Evolutionary conservation across 2,797 vertebrate genomes (phyloP), one percentile per base, ranked within the genome.

Genomic region (Hafferia zeledoni): DNA sequence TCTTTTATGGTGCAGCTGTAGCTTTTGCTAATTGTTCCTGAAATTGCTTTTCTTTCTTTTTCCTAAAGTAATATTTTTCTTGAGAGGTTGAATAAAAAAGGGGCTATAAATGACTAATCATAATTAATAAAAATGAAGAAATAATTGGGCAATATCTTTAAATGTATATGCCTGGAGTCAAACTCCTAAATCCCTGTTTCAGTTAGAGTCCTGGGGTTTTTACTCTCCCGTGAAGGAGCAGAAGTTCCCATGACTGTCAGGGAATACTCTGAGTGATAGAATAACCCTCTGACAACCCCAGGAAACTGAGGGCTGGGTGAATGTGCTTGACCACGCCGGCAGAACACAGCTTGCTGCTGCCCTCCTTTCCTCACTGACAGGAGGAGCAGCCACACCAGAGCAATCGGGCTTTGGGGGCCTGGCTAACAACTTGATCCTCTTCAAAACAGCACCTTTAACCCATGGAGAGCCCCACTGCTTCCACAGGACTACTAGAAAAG

Each of bases 81-180:
- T 75, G 65, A 83, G 87, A 86, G 44, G 24, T 12, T 76, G 37
- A 84, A 87, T 89, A 85, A 76, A 83, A 80, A 64, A 85, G 49
- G 23, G 57, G 28, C 63, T 60, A 82, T 93, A 93, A 95, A 91
- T 80, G 87, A 86, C 78, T 74, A 90, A 88, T 35, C 3, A n/a
- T 87, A 93, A 96, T 90, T 90, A 92, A 91, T 85, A 89, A 89
- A 93, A 91, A 95, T 56, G 83, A 94, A 87, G 72, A 75, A 69
- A 78, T 94, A 92, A 94, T 92, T 86, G 70, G 61, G 60, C 71
- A 76, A 14, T 94, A 64, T 71, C 79, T 92, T 94, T 87, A 94
- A 88, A 65, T 24, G 31, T 57, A 13, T 78, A 60, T 52, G 79
- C 87, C 80, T 69, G 31, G 23, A 80, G 74, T 85, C 89, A 82